Evolutionary conservation across 2,888 invertebrate species (phyloP).

Genomic region (Pristionchus mayeri): DNA sequence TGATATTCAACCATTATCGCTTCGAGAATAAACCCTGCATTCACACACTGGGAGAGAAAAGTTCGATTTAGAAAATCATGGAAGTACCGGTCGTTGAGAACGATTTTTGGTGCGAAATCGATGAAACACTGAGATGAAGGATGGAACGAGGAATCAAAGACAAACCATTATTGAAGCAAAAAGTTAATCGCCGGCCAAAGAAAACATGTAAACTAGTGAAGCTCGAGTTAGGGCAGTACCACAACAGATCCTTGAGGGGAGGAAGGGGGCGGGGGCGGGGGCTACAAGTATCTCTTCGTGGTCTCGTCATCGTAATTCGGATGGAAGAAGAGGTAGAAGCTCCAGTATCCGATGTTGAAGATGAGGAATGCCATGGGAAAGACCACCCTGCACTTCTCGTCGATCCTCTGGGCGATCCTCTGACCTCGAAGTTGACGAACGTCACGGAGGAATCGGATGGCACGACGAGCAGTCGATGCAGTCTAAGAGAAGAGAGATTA

Average conservation of each 20-base stretch:
- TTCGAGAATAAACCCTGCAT: not conserved
- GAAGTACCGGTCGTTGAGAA: not conserved
- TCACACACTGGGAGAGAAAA: not conserved
- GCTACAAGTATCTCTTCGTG: not conserved
- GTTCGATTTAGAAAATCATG: slow-evolving; percentile 24
- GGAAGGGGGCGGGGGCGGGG: not conserved
- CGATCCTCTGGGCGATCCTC: slow-evolving; percentile 45
- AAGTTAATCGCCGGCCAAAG: not conserved
- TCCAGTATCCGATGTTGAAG: slow-evolving; percentile 49
- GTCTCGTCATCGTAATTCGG: not conserved
- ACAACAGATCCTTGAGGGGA: not conserved
- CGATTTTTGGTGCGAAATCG: slow-evolving; percentile 14
- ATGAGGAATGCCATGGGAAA: slow-evolving; percentile 48
- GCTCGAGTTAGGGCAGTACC: slow-evolving; percentile 15
- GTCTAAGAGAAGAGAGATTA: slow-evolving; percentile 35
- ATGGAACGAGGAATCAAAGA: not conserved
- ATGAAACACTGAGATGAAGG: not conserved
- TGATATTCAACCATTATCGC: not conserved
- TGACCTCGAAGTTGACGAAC: slow-evolving; percentile 17
- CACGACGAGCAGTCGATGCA: not conserved
- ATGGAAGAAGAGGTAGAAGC: slow-evolving; percentile 47
- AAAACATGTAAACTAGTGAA: not conserved
- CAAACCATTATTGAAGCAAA: not conserved
- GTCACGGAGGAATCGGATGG: slow-evolving; percentile 4
- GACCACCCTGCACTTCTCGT: slow-evolving; percentile 42